Conservation (phyloP, 2,888 invertebrate genomes). For the Hyles lineata region DNA sequence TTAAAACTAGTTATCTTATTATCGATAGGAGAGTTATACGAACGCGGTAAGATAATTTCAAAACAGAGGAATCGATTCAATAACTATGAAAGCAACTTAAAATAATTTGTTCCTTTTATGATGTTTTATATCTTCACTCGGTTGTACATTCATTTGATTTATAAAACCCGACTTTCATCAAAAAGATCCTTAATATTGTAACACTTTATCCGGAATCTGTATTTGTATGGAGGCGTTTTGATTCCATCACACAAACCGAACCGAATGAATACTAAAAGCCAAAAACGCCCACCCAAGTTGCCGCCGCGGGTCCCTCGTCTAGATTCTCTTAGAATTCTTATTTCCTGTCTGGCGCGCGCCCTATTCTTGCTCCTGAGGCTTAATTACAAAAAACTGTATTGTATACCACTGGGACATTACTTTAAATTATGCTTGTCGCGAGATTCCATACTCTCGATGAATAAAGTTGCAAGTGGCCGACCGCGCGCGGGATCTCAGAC, state of each 20-base stretch:
- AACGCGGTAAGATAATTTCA: neutral
- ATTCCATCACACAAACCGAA: neutral
- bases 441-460: neutral
- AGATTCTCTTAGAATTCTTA: slow-evolving; percentile 20
- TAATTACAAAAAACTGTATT: slow-evolving; percentile 25
- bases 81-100: neutral
- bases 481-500: slow-evolving; percentile 16
- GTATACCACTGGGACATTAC: slow-evolving; percentile 25
- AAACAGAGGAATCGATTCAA: neutral
- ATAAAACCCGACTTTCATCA: neutral
- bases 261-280: slow-evolving; percentile 3
- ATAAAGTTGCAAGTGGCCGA: slow-evolving; percentile 10
- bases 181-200: neutral
- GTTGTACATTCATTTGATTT: neutral
- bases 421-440: slow-evolving; percentile 25
- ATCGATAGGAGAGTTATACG: neutral
- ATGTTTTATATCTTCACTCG: neutral
- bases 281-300: neutral
- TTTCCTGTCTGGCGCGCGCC: slow-evolving; percentile 23
- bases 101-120: neutral
- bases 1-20: too few relatives aligned
- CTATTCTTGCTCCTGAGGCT: slow-evolving; percentile 23
- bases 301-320: neutral
- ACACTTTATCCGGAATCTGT: too few relatives aligned
- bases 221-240: neutral